Evolutionary conservation across 2,797 vertebrate species (phyloP).

Genomic region (Zenarchopterus dispar): DNA sequence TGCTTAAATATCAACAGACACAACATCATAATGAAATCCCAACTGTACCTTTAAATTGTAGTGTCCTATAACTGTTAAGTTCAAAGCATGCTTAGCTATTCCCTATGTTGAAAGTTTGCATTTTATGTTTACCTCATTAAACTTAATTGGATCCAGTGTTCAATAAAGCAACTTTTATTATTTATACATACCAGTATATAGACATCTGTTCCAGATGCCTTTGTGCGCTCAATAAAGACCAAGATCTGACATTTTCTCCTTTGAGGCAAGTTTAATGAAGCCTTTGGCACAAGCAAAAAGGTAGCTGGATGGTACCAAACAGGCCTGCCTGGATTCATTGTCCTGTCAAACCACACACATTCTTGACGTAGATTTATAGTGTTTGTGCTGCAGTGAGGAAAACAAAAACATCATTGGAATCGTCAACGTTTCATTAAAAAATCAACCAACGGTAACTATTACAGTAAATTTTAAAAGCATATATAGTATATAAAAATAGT

Average conservation of each 20-base stretch:
- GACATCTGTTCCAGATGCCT: conserved; percentile 15
- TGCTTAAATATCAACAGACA: no score
- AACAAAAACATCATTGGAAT: conserved; percentile 18
- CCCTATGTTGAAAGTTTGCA: no score
- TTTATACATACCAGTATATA: conserved; percentile 11
- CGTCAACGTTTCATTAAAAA: conserved; percentile 12
- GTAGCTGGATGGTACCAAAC: conserved; percentile 67
- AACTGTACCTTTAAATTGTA: no score
- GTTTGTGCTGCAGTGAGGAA: conserved; percentile 33
- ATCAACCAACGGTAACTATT: conserved; percentile 16
- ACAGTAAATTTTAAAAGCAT: background rate
- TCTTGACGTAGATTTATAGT: conserved; percentile 62
- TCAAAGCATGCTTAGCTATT: no score
- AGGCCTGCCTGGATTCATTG: conserved; percentile 56
- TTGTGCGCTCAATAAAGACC: conserved; percentile 40
- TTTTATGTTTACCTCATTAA: background rate
- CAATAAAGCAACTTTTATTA: conserved; percentile 8
- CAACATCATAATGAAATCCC: no score
- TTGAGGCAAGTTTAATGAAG: conserved; percentile 72
- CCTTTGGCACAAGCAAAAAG: conserved; percentile 55
- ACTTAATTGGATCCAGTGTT: background rate
- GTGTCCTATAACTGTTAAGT: no score
- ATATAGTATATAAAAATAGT: no score
- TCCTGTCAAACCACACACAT: conserved; percentile 63
- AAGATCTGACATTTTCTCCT: conserved; percentile 59